Base-by-base conservation (phyloP, 2,888 invertebrate genomes). In the Antheraea yamamai region DNA sequence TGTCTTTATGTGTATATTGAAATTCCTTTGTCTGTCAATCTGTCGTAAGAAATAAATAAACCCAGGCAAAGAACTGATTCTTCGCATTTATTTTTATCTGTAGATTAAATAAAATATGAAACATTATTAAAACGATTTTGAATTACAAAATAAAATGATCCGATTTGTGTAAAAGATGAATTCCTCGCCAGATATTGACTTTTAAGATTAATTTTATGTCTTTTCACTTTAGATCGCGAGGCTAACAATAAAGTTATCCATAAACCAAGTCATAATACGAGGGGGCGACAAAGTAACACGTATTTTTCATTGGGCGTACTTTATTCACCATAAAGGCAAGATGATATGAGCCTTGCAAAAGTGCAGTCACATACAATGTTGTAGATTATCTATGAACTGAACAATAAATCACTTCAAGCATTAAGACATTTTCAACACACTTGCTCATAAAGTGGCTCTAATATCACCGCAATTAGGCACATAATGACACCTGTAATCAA, bases 321-420 rank as follows among this genome's bases (percentile, higher is more conserved):
- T 84, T 85, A 86, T 85, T 83, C 81, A 79, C 76, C 79, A 79
- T 87, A 85, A 87, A 75, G 68, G 30, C 74, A 35, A 72, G 73
- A 75, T 68, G 73, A 75, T 75, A 75, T 73, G 73, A 73, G 73
- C 73, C 70, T 58, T 75, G 73, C 73, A 75, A 74, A 58, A 75
- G 61, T 72, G 74, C 74, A 72, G 72, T 26, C 47, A 47, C 47
- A n/a, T 61, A 75, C 74, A 75, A 47, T 75, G 74, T 75, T 26
- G 51, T 20, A 14, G 72, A 61, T 61, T 47, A 20, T 66, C 18
- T 68, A 55, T 47, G 71, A 20, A 72, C 26, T 72, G 16, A 68
- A 20, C 71, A 51, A 71, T 58, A 18, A 73, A 26, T 3, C 23
- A 61, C 26, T 71, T 61, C 58, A 71, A 58, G 35, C 39, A 35